Base-by-base conservation (phyloP, 2,797 vertebrate species). In the Ciconia nigra region DNA sequence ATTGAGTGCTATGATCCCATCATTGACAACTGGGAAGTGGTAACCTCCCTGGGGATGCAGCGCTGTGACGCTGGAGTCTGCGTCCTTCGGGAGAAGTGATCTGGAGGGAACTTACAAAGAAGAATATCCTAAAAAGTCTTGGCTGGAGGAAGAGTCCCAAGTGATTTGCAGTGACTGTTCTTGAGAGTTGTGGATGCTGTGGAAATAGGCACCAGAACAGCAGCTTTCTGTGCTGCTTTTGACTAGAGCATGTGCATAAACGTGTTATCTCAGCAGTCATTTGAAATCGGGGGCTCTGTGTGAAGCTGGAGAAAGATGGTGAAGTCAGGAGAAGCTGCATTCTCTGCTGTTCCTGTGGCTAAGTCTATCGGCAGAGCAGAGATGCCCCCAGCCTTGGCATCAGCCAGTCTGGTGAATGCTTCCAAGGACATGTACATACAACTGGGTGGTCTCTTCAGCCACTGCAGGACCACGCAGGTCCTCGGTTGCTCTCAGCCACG, bases 11-110 rank as follows among this genome's bases (percentile, higher is more conserved):
- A 99, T 1, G 99, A 99, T 96, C 99, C 99, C 18, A 98, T 99
- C 83, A 99, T 99, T 29, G 99, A 99, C 98, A 99, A 97, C 96
- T 99, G 99, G 99, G 99, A 99, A 97, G 99, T 99, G 21, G 99
- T 99, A n/a, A 99, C 99, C 15, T 99, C 99, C 49, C 99, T 99
- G 99, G 99, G 99, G n/a, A 99, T 99, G 22, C 99, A 99, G 97
- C 99, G 99, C 55, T 99, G 99, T 35, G 99, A 99, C 9, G 99
- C 99, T 0, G 99, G 99, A 4, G 99, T 99, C 90, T 99, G 99
- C 31, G 99, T 99, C 42, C 98, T 99, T 11, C 98, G 99, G 84
- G 99, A 99, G 97, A 99, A 99, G 97, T 99, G 98, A 99, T 15
- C 66, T 1, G 47, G 55, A 65, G 58, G 57, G 70, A 42, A 2